Evolutionary conservation across 2,113 vertebrate species (phyloP).

Genomic region (Misgurnus anguillicaudatus): DNA sequence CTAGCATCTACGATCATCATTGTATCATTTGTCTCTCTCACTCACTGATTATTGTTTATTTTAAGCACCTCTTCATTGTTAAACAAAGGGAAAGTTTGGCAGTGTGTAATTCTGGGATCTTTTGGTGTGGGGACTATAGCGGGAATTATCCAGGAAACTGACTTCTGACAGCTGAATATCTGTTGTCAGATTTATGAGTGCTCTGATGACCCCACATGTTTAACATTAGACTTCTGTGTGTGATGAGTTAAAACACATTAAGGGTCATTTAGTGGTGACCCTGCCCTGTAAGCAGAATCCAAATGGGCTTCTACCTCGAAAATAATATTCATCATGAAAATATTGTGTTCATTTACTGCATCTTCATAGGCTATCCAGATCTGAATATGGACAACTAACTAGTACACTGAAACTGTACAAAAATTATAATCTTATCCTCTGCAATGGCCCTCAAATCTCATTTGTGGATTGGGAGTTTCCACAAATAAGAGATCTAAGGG

Average conservation of each 20-base stretch:
- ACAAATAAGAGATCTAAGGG: too few relatives aligned
- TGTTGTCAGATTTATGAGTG: conserved; percentile 25
- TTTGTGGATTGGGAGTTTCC: too few relatives aligned
- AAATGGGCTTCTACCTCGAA: too few relatives aligned
- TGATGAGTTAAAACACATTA: background rate
- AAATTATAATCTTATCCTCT: too few relatives aligned
- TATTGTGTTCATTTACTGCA: too few relatives aligned
- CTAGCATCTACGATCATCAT: too few relatives aligned
- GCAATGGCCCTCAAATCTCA: too few relatives aligned
- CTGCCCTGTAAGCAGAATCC: too few relatives aligned
- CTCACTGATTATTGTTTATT: conserved; percentile 18
- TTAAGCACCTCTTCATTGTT: conserved; percentile 21
- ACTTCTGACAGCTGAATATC: conserved; percentile 42
- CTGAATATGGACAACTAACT: too few relatives aligned
- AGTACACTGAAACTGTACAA: too few relatives aligned
- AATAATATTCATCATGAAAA: too few relatives aligned
- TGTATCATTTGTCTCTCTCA: conserved; percentile 13
- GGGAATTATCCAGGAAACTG: conserved; percentile 36
- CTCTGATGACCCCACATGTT: conserved; percentile 19
- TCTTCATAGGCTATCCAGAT: too few relatives aligned
- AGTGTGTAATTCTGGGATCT: background rate
- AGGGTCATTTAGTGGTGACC: background rate
- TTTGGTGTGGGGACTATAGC: background rate
- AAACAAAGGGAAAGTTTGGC: background rate
- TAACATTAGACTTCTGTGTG: background rate